phyloP scores from a whole-genome alignment of 2,797 vertebrate species.

The Tiaroga cobitis region DNA sequence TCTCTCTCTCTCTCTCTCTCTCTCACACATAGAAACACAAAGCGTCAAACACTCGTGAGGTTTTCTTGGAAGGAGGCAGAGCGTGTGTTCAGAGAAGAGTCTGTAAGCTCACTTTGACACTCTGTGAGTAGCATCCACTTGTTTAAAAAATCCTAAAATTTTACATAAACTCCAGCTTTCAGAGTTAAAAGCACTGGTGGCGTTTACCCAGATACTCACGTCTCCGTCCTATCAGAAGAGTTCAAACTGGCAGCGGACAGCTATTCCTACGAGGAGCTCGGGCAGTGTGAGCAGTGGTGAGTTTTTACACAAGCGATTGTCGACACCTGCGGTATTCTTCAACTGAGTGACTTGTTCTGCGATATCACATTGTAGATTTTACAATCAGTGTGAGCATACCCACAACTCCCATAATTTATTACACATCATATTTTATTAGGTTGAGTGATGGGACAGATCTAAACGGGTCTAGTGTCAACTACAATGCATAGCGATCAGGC shows the following conservation, averaged over 20 bases:
- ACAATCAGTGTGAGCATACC: constrained; percentile 18
- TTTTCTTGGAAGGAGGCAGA: constrained; percentile 52
- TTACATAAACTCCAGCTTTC: constrained; percentile 29
- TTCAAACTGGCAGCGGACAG: constrained; percentile 43
- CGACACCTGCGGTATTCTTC: not conserved
- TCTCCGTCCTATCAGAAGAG: constrained; percentile 37
- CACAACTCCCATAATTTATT: not conserved
- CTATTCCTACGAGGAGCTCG: constrained; percentile 18
- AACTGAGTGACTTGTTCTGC: not conserved
- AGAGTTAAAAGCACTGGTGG: constrained; percentile 48
- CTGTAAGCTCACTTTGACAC: constrained; percentile 28
- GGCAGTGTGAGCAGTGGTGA: constrained; percentile 36
- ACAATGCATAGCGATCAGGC: constrained; percentile 55
- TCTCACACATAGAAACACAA: constrained; percentile 57
- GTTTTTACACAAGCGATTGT: constrained; percentile 30
- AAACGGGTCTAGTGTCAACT: not conserved
- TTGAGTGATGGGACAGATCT: not conserved
- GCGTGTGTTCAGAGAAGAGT: constrained; percentile 38
- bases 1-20: constrained; percentile 62
- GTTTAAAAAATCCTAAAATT: constrained; percentile 22
- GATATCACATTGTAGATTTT: constrained; percentile 8
- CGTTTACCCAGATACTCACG: constrained; percentile 33
- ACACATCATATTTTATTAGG: not conserved
- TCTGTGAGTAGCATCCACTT: constrained; percentile 27
- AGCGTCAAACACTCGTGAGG: constrained; percentile 60